A percentile compares a stretch with the other conserved stretches of the same genome.
Evolutionary conservation across 2,888 invertebrate genomes (phyloP).

Genomic region (Choreutis nemorana): DNA sequence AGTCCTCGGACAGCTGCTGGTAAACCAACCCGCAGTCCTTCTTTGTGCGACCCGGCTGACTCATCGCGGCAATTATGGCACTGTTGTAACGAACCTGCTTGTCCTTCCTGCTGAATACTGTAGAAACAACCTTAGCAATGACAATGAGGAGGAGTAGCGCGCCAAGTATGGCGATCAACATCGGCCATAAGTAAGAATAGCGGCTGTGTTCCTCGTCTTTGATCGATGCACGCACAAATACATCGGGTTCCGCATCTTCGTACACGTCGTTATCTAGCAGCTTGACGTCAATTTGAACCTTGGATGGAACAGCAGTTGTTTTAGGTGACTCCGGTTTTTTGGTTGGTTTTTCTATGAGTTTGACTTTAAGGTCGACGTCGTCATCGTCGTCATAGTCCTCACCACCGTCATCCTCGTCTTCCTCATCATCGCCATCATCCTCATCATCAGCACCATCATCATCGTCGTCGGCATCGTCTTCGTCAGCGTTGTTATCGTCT

Average conservation of each 20-base stretch:
- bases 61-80: conserved; percentile 63
- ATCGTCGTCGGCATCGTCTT: conserved; percentile 27
- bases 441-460: conserved; percentile 39
- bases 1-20: conserved; percentile 80
- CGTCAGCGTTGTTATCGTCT: conserved; percentile 30
- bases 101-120: conserved; percentile 35
- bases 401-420: conserved; percentile 32
- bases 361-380: conserved; percentile 45
- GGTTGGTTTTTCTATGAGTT: conserved; percentile 32
- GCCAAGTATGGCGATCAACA: conserved; percentile 65
- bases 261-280: conserved; percentile 37
- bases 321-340: conserved; percentile 12
- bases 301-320: conserved; percentile 14
- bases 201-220: conserved; percentile 43
- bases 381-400: conserved; percentile 40
- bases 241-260: conserved; percentile 32
- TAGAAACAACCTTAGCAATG: conserved; percentile 58
- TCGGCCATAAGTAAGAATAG: conserved; percentile 66
- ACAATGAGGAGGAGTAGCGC: conserved; percentile 62
- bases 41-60: conserved; percentile 63
- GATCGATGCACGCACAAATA: conserved; percentile 34
- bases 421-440: conserved; percentile 34
- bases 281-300: conserved; percentile 38
- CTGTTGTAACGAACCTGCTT: conserved; percentile 56
- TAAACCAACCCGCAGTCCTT: conserved; percentile 80